Percentiles rank a stretch among this genome's conserved stretches.
These are phyloP conservation scores for Nemoura dubitans DNA, from an alignment of 2,888 invertebrate species.

Conservation along the genomic window DNA sequence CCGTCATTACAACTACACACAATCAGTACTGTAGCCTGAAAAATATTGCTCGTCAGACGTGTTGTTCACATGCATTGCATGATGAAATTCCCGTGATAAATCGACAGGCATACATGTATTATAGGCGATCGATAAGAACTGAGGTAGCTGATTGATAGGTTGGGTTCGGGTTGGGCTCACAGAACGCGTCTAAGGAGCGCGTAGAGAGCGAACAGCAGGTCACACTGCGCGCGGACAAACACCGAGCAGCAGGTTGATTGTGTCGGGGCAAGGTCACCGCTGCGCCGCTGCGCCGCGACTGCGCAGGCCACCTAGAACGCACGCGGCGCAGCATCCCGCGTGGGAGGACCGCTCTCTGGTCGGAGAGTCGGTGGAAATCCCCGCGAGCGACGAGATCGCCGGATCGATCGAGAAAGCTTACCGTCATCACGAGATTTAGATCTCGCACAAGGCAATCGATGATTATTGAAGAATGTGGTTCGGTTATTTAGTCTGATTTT, in stretches of 20 bases:
- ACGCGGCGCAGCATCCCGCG: not conserved
- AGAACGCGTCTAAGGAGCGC: not conserved
- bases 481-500: not conserved
- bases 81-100: not conserved
- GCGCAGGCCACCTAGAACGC: not conserved
- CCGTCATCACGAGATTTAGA: not conserved
- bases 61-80: too few species aligned
- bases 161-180: not conserved
- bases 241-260: not conserved
- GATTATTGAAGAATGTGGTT: constrained; percentile 4
- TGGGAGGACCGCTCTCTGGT: not conserved
- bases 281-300: not conserved
- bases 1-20: not conserved
- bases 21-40: not conserved
- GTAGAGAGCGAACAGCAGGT: not conserved
- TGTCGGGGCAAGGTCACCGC: not conserved
- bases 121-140: not conserved
- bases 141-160: not conserved
- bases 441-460: not conserved
- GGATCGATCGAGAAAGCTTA: not conserved
- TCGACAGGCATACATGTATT: not conserved
- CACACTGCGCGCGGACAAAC: not conserved
- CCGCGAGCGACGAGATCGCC: not conserved
- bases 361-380: not conserved
- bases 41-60: too few species aligned